Evolutionary conservation across 2,113 vertebrate genomes (phyloP).

Genomic region (Vombatus ursinus): DNA sequence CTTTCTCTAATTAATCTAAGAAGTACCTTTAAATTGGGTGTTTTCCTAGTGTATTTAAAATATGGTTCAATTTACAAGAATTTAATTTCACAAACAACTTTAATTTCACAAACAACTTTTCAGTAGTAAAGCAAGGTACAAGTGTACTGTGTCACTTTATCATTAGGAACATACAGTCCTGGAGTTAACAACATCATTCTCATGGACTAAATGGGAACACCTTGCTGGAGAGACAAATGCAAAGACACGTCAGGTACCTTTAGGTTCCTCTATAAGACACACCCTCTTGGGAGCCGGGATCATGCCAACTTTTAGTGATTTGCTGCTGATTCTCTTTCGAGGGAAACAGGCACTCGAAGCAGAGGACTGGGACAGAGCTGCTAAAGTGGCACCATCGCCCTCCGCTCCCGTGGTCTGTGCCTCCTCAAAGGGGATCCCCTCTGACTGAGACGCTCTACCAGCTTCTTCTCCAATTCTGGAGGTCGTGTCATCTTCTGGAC

Average conservation of each 20-base stretch:
- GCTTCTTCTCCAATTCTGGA: constrained; percentile 50
- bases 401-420: constrained; percentile 60
- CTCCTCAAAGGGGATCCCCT: constrained; percentile 33
- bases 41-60: background rate
- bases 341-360: constrained; percentile 74
- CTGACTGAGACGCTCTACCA: background rate
- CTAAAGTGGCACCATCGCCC: constrained; percentile 50
- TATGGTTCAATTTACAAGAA: background rate
- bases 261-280: constrained; percentile 85
- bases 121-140: constrained; percentile 6
- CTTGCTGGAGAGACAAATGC: background rate
- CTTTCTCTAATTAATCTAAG: background rate
- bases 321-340: constrained; percentile 86
- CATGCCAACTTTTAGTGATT: constrained; percentile 86
- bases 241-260: constrained; percentile 73
- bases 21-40: background rate
- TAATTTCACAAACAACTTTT: constrained; percentile 5
- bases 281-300: constrained; percentile 85
- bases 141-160: background rate
- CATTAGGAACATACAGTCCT: background rate
- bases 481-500: constrained; percentile 61
- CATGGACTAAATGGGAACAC: background rate
- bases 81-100: background rate
- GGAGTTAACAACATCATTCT: background rate
- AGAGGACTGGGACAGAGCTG: constrained; percentile 71